Percentiles rank a stretch among this genome's conserved stretches.
phyloP scores from a whole-genome alignment of 1,140 invertebrate genomes.

The Drosophila varians region DNA sequence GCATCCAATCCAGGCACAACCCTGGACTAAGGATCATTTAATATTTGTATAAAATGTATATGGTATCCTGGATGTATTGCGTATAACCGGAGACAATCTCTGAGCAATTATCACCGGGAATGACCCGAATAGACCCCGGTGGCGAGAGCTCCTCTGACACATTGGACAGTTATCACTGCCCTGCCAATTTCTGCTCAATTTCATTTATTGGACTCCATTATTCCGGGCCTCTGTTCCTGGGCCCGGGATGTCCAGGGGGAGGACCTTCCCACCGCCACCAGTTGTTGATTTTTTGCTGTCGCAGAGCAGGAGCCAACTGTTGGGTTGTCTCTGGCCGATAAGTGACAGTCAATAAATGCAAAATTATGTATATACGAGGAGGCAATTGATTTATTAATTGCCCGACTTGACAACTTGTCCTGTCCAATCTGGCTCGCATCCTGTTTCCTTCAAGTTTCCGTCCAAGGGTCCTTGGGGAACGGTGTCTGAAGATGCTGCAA shows the following conservation, averaged over 20 bases:
- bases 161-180: neutral
- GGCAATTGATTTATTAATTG: conserved; percentile 78
- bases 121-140: neutral
- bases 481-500: conserved; percentile 24
- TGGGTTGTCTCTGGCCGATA: conserved; percentile 14
- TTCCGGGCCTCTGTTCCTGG: neutral
- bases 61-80: no score
- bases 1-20: no score
- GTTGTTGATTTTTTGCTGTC: conserved; percentile 43
- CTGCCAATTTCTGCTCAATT: neutral
- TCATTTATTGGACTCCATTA: neutral
- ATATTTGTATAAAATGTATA: no score
- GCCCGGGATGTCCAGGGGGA: neutral
- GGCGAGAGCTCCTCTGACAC: neutral
- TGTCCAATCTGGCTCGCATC: conserved; percentile 23
- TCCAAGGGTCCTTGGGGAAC: conserved; percentile 11
- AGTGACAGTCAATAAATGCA: conserved; percentile 64
- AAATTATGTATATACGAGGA: conserved; percentile 53
- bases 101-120: neutral
- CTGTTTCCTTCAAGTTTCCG: neutral
- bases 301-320: conserved; percentile 12
- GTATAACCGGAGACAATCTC: neutral
- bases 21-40: no score
- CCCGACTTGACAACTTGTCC: conserved; percentile 62
- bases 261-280: neutral